Percentiles rank a stretch among this genome's conserved stretches.
Evolutionary conservation across 2,888 invertebrate genomes (phyloP).

Genomic region (Trissolcus japonicus): DNA sequence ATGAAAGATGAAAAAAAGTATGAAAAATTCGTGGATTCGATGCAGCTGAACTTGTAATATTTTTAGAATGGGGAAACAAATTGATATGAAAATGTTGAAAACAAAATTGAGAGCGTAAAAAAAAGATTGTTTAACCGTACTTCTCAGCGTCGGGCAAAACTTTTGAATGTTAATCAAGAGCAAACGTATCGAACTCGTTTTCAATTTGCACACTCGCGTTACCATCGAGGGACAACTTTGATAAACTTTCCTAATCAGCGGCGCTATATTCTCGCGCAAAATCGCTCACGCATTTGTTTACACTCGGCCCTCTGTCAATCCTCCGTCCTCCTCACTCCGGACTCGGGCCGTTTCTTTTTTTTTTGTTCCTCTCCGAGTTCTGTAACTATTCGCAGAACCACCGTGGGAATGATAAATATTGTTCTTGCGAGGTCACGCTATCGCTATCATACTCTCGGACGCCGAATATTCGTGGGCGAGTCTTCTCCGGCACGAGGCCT

Average conservation of each 20-base stretch:
- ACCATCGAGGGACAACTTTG: neutral
- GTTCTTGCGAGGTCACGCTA: slow-evolving; percentile 34
- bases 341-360: neutral
- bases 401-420: slow-evolving; percentile 52
- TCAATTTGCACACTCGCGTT: slow-evolving; percentile 12
- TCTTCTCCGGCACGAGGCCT: slow-evolving; percentile 16
- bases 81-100: no score
- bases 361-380: slow-evolving; percentile 12
- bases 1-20: no score
- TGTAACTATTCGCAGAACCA: slow-evolving; percentile 18
- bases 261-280: neutral
- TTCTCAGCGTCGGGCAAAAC: neutral
- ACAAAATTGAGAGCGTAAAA: no score
- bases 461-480: slow-evolving; percentile 47
- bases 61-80: no score
- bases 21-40: no score
- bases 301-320: neutral
- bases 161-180: slow-evolving; percentile 9
- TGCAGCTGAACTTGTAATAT: no score
- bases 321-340: neutral
- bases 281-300: neutral
- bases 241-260: slow-evolving; percentile 21
- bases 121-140: no score
- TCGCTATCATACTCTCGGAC: slow-evolving; percentile 32
- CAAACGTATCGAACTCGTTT: slow-evolving; percentile 11